Conservation (phyloP, 2,797 vertebrate genomes). For the Neopelma chrysocephalum region DNA sequence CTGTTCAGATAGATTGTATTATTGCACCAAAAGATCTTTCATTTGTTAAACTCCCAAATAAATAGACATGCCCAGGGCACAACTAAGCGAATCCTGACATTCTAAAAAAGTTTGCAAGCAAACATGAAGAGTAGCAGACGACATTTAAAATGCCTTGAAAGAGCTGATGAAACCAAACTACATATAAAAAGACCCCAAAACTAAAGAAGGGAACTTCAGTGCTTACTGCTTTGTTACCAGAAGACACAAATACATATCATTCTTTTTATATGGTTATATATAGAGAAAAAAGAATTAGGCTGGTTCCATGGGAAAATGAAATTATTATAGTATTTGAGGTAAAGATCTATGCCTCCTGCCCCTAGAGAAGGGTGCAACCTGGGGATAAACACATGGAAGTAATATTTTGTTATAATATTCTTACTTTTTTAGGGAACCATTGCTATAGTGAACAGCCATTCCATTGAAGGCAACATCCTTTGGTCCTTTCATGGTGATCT, state of each 20-base stretch:
- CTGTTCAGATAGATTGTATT: not conserved
- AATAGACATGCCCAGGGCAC: not conserved
- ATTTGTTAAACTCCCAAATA: not conserved
- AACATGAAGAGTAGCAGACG: not conserved
- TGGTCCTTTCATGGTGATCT: not conserved
- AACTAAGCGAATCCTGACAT: not conserved
- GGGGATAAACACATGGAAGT: not conserved
- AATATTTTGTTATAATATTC: not conserved
- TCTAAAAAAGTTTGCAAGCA: not conserved
- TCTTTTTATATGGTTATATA: not conserved
- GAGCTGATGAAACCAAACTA: not conserved
- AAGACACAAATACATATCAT: not conserved
- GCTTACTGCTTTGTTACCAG: not conserved
- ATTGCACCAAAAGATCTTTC: not conserved
- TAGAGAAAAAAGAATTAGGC: not conserved
- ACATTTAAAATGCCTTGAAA: not conserved
- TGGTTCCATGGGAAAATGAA: not conserved
- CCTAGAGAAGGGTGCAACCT: rapidly evolving
- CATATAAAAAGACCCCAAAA: not conserved
- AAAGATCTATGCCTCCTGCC: not conserved
- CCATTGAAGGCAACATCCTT: not conserved
- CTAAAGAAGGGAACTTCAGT: not conserved
- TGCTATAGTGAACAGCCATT: not conserved
- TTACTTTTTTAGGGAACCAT: not conserved
- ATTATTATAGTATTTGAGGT: not conserved